These are phyloP conservation scores for Elanoides forficatus DNA, from an alignment of 2,113 vertebrate genomes.

Conservation along the genomic window DNA sequence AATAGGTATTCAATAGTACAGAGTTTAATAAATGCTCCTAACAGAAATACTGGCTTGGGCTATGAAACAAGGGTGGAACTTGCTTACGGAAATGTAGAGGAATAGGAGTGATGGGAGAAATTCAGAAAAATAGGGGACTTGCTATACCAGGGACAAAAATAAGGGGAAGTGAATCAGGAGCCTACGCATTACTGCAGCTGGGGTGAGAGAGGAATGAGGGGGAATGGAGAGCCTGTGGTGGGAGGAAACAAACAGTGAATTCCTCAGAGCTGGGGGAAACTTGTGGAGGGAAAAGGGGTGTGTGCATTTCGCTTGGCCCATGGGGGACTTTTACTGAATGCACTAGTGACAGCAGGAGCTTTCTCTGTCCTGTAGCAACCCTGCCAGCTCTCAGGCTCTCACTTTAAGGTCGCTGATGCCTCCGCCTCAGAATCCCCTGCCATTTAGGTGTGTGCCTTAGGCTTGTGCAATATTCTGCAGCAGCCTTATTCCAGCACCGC, in stretches of 20 bases:
- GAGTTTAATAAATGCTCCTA: background rate
- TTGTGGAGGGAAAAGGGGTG: background rate
- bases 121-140: background rate
- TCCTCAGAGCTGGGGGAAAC: background rate
- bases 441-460: background rate
- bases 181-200: background rate
- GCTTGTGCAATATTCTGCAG: fast-evolving
- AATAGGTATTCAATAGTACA: background rate
- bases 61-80: background rate
- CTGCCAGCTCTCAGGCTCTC: background rate
- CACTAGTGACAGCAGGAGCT: background rate
- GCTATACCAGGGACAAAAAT: background rate
- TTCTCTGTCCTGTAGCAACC: background rate
- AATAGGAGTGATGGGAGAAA: background rate
- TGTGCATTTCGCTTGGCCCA: background rate
- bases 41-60: background rate
- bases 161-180: background rate
- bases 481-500: background rate
- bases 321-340: background rate
- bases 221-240: background rate
- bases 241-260: background rate
- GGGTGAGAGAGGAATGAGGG: background rate
- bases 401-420: background rate
- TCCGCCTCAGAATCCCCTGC: background rate
- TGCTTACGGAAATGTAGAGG: background rate